Conservation (phyloP, 2,888 invertebrate species). For the Argynnis bischoffii region DNA sequence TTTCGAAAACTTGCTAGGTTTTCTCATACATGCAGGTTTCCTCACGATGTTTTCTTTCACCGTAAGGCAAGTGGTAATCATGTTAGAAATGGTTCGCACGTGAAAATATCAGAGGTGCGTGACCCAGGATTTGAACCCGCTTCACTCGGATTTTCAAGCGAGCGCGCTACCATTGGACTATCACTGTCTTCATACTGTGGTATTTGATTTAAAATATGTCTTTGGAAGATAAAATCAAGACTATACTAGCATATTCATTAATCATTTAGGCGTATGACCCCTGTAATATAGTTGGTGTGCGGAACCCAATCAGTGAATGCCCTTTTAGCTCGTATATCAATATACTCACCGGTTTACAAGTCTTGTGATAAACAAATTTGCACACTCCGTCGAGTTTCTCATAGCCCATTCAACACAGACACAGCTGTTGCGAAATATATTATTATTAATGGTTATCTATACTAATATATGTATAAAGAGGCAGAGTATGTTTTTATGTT, state of each 20-base stretch:
- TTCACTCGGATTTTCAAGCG: no score
- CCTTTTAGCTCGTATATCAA: slow-evolving; percentile 20
- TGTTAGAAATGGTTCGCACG: no score
- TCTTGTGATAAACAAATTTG: slow-evolving; percentile 23
- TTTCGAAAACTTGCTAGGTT: no score
- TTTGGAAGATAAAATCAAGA: neutral
- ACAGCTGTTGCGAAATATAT: neutral
- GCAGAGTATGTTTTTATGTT: no score
- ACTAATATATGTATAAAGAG: no score
- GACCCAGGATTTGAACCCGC: no score
- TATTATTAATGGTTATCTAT: neutral
- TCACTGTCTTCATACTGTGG: neutral
- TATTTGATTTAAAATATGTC: neutral
- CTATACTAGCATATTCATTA: neutral
- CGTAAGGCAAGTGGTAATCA: no score
- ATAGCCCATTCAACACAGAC: slow-evolving; percentile 13
- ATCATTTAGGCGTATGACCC: neutral
- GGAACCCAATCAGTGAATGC: slow-evolving; percentile 18
- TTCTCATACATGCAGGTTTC: no score
- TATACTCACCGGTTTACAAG: slow-evolving; percentile 6
- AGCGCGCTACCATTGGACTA: neutral
- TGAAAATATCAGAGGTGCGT: no score
- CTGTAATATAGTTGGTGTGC: slow-evolving; percentile 7
- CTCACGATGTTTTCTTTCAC: no score
- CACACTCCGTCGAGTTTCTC: slow-evolving; percentile 8